Conservation (phyloP, 2,888 invertebrate species). For the Ichneumon xanthorius region DNA sequence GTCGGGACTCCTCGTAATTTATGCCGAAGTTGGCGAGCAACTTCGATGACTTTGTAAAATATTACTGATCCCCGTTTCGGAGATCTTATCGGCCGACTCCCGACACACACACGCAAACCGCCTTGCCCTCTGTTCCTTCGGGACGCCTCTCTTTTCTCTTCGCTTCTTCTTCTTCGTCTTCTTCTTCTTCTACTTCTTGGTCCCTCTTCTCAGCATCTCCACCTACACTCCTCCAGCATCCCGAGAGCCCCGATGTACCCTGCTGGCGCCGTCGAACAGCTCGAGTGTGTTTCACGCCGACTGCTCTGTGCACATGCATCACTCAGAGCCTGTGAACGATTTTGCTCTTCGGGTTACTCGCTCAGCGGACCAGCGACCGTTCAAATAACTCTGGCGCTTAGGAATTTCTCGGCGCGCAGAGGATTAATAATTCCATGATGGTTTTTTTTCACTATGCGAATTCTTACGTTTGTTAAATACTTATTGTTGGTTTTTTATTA, state of each 20-base stretch:
- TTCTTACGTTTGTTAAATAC: not conserved
- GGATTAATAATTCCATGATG: not conserved
- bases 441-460: not conserved
- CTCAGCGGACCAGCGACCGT: slow-evolving; percentile 13
- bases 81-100: slow-evolving; percentile 79
- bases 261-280: slow-evolving; percentile 76
- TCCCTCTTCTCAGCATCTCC: slow-evolving; percentile 53
- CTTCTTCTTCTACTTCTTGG: slow-evolving; percentile 48
- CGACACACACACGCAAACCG: slow-evolving; percentile 68
- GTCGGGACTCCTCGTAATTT: slow-evolving; percentile 76
- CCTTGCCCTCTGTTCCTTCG: slow-evolving; percentile 75
- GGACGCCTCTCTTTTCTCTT: slow-evolving; percentile 73
- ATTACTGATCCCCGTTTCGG: slow-evolving; percentile 81
- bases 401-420: not conserved
- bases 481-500: not conserved
- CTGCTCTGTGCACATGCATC: slow-evolving; percentile 40
- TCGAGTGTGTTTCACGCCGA: slow-evolving; percentile 73
- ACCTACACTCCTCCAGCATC: slow-evolving; percentile 59
- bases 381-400: slow-evolving; percentile 3
- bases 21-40: slow-evolving; percentile 82
- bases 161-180: slow-evolving; percentile 60
- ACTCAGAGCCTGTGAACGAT: slow-evolving; percentile 63
- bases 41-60: slow-evolving; percentile 84
- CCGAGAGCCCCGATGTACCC: slow-evolving; percentile 53
- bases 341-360: slow-evolving; percentile 56